These are phyloP conservation scores for Conger conger DNA, from an alignment of 2,113 vertebrate genomes.

Conservation along the genomic window DNA sequence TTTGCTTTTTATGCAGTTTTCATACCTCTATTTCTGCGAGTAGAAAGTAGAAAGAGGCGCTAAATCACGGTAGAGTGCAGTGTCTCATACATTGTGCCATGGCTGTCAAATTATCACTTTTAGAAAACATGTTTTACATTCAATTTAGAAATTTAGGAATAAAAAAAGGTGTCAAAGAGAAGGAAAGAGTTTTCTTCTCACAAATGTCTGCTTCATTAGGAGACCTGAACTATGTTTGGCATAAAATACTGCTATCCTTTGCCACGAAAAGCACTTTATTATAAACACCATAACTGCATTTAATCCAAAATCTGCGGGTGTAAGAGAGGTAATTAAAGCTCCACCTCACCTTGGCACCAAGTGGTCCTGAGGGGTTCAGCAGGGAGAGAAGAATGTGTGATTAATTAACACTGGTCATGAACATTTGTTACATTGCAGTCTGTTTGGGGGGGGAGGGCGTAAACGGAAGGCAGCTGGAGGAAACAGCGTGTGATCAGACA, in stretches of 20 bases:
- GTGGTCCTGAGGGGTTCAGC: slow-evolving; percentile 64
- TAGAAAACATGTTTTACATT: neutral
- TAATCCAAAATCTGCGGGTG: too few relatives aligned
- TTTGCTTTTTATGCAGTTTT: too few relatives aligned
- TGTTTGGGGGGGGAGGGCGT: neutral
- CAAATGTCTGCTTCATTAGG: too few relatives aligned
- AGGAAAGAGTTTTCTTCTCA: too few relatives aligned
- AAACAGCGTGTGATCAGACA: slow-evolving; percentile 17
- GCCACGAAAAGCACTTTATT: too few relatives aligned
- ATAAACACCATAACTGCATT: too few relatives aligned
- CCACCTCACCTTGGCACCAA: slow-evolving; percentile 80
- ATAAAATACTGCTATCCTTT: too few relatives aligned
- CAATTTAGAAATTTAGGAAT: neutral
- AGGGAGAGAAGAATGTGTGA: slow-evolving; percentile 28
- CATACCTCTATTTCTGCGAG: too few relatives aligned
- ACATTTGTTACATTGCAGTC: neutral
- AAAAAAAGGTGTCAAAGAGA: neutral
- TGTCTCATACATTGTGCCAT: neutral
- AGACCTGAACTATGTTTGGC: too few relatives aligned
- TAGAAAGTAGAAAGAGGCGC: too few relatives aligned
- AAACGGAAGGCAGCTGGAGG: neutral
- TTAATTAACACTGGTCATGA: slow-evolving; percentile 19
- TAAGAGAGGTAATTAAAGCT: neutral
- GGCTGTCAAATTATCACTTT: neutral
- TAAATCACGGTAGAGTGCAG: neutral